Conservation (phyloP, 2,888 invertebrate species). For the Ormyrus nitidulus region DNA sequence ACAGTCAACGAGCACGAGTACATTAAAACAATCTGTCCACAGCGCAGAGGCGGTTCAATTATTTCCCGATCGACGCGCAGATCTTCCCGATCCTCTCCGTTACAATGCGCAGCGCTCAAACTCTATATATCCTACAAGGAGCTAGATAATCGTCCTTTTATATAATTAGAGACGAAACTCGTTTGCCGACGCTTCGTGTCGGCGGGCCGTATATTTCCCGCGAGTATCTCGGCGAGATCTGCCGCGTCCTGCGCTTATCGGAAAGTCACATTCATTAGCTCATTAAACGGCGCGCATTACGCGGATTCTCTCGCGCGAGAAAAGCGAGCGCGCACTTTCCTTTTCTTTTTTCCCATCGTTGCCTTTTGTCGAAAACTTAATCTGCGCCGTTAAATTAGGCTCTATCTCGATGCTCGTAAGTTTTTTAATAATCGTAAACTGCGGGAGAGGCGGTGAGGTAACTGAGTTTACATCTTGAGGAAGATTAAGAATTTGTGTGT, state of each 20-base stretch:
- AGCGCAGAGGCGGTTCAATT: too few relatives aligned
- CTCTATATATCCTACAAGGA: background rate
- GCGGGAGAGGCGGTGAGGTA: too few relatives aligned
- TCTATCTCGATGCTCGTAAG: too few relatives aligned
- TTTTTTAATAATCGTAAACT: too few relatives aligned
- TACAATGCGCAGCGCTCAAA: too few relatives aligned
- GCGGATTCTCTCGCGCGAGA: constrained; percentile 7
- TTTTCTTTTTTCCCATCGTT: too few relatives aligned
- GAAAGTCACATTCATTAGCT: constrained; percentile 56
- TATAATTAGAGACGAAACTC: constrained; percentile 20
- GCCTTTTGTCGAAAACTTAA: too few relatives aligned
- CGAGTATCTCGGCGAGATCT: constrained; percentile 17
- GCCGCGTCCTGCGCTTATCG: constrained; percentile 8
- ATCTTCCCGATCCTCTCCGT: too few relatives aligned
- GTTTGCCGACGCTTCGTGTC: constrained; percentile 24
- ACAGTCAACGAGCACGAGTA: background rate
- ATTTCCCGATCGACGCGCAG: too few relatives aligned
- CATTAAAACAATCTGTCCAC: background rate
- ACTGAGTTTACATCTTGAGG: too few relatives aligned
- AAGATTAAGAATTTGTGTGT: too few relatives aligned
- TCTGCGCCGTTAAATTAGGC: too few relatives aligned
- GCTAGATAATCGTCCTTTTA: background rate
- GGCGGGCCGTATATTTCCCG: constrained; percentile 25
- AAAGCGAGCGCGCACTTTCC: constrained; percentile 17
- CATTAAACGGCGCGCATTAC: constrained; percentile 55